Evolutionary conservation across 2,797 vertebrate species (phyloP).

Genomic region (Catharus ustulatus): DNA sequence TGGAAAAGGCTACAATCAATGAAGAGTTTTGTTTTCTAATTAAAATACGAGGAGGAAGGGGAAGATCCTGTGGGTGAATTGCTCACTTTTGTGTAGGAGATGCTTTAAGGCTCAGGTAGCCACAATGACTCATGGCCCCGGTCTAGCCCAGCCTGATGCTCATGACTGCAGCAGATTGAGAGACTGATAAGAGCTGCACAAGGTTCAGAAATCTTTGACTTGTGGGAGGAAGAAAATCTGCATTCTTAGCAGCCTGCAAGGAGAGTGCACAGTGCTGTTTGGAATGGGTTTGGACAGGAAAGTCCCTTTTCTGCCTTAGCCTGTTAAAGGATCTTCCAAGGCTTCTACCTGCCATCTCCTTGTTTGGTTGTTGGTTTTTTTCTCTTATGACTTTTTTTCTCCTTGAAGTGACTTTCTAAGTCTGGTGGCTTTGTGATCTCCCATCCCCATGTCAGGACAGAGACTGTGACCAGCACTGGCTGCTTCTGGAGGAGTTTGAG

Average conservation of each 20-base stretch:
- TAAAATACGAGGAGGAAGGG: not conserved
- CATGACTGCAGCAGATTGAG: conserved; percentile 33
- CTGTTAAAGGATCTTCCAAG: not conserved
- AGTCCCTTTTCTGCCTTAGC: not conserved
- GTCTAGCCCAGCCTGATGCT: not conserved
- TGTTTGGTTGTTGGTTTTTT: not conserved
- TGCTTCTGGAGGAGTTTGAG: not conserved
- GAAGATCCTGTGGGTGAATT: not conserved
- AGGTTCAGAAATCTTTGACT: not conserved
- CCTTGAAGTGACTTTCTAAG: not conserved
- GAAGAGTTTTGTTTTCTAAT: not conserved
- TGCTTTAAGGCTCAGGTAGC: not conserved
- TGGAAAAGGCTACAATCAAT: not conserved
- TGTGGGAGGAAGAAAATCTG: conserved; percentile 45
- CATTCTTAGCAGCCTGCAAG: conserved; percentile 21
- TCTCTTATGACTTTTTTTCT: not conserved
- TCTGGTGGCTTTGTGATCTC: not conserved
- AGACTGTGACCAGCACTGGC: not conserved
- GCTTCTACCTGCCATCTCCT: not conserved
- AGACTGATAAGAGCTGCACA: not conserved
- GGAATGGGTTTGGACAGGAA: not conserved
- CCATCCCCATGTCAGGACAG: not conserved
- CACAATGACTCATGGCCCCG: conserved; percentile 24
- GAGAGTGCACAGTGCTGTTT: not conserved
- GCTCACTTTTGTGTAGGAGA: not conserved